Base-by-base conservation (phyloP, 2,113 vertebrate genomes). In the Mastomys coucha region DNA sequence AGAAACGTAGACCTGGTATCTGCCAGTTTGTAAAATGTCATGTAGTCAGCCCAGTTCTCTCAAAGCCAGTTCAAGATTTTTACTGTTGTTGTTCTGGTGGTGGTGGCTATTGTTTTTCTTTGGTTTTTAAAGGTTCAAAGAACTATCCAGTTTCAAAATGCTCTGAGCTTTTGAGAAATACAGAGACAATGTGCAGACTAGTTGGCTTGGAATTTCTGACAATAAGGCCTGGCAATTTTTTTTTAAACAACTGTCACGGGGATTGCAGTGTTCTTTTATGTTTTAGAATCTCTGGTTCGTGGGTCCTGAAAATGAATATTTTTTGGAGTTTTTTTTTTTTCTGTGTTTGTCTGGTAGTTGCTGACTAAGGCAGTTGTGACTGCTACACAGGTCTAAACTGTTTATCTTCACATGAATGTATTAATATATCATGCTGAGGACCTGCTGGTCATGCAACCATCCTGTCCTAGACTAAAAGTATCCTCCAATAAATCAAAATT, bases 341-440 rank as follows among this genome's bases (percentile, higher is more conserved):
- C 24, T 89, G 93, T 9, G 63, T 26, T 17, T 95, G 87, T 82
- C 33, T 88, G 75, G 53, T 51, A 92, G 65, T 85, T 96, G 53
- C 28, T 94, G 67, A 10, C 14, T 20, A 69, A 92, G 45, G 24
- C 91, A 63, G 19, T 12, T 88, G 17, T 84, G 78, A 93, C 51
- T 89, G 51, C 45, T 7, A 65, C 31, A 65, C 8, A 49, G 60
- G 17, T 91, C 0, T 60, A 45, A 89, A 80, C 10, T 9, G 63
- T 58, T 95, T 86, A 58, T 95, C 17, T 49, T 17, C 73, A 72
- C 16, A 33, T 26, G 12, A 65, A 6, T 49, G 16, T 73, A 70
- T 92, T 82, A 75, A 75, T 82, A 86, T 67, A 80, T 95, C 76
- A 94, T 92, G 36, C 70, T 0, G 7, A 56, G 1, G 51, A 65